Conservation (phyloP, 2,797 vertebrate genomes). For the Chiloscyllium punctatum region DNA sequence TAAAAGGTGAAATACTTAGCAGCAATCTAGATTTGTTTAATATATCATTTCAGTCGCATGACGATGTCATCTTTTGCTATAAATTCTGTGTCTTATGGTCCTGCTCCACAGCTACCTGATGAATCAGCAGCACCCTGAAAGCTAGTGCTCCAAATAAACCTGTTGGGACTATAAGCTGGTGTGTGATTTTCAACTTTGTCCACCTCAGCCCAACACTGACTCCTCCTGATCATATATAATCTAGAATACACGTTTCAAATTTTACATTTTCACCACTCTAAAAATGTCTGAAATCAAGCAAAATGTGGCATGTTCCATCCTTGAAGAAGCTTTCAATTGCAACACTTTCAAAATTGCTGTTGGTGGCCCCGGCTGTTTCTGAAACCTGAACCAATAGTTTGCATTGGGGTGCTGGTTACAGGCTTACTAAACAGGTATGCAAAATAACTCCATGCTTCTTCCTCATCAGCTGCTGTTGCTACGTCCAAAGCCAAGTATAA, state of each 20-base stretch:
- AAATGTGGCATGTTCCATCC: no score
- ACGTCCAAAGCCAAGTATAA: not conserved
- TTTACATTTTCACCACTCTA: not conserved
- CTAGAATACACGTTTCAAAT: not conserved
- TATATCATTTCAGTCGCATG: no score
- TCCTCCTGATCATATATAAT: not conserved
- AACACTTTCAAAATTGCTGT: not conserved
- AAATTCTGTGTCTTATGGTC: no score
- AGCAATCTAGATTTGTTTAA: no score
- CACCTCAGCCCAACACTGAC: no score
- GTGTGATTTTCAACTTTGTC: no score
- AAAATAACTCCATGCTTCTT: not conserved
- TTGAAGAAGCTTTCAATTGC: not conserved
- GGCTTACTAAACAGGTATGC: not conserved
- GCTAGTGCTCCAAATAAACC: no score
- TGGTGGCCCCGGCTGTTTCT: not conserved
- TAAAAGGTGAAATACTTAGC: no score
- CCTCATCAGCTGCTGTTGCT: not conserved
- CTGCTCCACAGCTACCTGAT: no score
- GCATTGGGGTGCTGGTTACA: not conserved
- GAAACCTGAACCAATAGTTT: not conserved
- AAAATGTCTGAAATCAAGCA: not conserved
- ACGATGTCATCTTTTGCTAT: no score
- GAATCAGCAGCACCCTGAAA: no score
- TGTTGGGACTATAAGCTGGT: no score